These are phyloP conservation scores for Corythoichthys haematopterus DNA, from an alignment of 2,113 vertebrate genomes.

Conservation along the genomic window DNA sequence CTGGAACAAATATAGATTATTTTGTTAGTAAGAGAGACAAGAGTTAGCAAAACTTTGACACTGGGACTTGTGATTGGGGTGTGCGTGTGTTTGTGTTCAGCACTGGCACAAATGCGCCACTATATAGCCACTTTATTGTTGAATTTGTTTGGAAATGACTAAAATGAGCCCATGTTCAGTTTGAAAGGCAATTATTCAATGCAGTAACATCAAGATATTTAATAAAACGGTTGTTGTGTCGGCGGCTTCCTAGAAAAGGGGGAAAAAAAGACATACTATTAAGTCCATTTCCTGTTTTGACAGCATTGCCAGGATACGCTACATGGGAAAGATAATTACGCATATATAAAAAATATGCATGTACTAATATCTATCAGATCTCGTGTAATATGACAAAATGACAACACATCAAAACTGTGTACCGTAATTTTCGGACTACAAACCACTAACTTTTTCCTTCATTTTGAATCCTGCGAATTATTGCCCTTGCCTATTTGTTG, in stretches of 20 bases:
- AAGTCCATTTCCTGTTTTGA: constrained; percentile 16
- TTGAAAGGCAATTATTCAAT: background rate
- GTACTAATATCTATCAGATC: no score
- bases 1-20: constrained; percentile 69
- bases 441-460: no score
- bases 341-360: background rate
- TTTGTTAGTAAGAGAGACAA: constrained; percentile 87
- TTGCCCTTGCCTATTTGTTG: no score
- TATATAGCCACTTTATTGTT: background rate
- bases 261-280: constrained; percentile 10
- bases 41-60: constrained; percentile 76
- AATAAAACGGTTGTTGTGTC: background rate
- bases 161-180: background rate
- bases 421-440: no score
- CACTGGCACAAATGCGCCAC: background rate
- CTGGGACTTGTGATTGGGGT: constrained; percentile 43
- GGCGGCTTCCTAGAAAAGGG: constrained; percentile 52
- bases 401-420: no score
- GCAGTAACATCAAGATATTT: background rate
- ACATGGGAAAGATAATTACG: background rate
- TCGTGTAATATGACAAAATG: no score
- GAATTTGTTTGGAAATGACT: constrained; percentile 6
- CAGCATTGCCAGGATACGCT: constrained; percentile 4
- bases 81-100: background rate
- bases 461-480: no score